These are phyloP conservation scores for Panulirus ornatus DNA, from an alignment of 1,140 invertebrate species.

Conservation along the genomic window DNA sequence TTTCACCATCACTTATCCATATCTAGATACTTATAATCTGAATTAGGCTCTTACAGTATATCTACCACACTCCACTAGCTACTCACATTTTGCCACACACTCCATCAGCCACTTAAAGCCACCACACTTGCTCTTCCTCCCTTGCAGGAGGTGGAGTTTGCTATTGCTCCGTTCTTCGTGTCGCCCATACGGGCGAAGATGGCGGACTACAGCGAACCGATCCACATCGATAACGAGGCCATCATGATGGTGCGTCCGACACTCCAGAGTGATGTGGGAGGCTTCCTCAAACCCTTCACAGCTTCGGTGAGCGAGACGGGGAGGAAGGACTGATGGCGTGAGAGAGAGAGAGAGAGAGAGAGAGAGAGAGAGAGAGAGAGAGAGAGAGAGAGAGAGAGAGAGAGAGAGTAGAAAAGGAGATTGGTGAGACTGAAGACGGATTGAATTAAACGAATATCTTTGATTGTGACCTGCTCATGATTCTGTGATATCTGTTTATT, in stretches of 20 bases:
- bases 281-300: constrained; percentile 30
- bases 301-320: neutral
- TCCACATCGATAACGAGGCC: constrained; percentile 49
- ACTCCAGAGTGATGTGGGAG: constrained; percentile 19
- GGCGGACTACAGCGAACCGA: constrained; percentile 19
- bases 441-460: neutral
- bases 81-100: too few relatives aligned
- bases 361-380: neutral
- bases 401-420: neutral
- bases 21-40: too few relatives aligned
- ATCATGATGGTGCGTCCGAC: constrained; percentile 31
- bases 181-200: constrained; percentile 14
- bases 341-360: too few relatives aligned
- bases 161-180: constrained; percentile 55
- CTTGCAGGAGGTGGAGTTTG: constrained; percentile 39
- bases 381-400: neutral
- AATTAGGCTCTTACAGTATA: too few relatives aligned
- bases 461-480: neutral
- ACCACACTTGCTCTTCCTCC: too few relatives aligned
- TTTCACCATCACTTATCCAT: too few relatives aligned
- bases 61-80: too few relatives aligned
- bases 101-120: too few relatives aligned
- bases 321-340: neutral
- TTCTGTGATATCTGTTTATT: neutral
- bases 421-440: neutral